Evolutionary conservation across 2,113 vertebrate genomes (phyloP).

Genomic region (Xenopus laevis): DNA sequence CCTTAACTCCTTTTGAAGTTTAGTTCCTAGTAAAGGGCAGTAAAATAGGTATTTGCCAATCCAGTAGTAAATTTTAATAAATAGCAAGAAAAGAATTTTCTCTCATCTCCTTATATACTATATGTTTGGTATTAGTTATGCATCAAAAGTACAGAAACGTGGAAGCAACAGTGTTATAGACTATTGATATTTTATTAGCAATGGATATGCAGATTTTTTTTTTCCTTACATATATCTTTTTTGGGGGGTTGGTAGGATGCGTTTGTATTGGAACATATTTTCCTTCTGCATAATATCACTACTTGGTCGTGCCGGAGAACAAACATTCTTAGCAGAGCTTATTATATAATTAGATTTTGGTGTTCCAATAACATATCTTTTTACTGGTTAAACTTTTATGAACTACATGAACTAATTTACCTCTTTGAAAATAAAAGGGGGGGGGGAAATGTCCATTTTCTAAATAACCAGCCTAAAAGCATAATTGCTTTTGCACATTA

Average conservation of each 20-base stretch:
- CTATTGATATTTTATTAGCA: no score
- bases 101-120: no score
- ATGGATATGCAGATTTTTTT: no score
- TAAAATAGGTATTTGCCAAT: no score
- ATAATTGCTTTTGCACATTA: conserved; percentile 50
- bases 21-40: no score
- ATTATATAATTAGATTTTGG: conserved; percentile 29
- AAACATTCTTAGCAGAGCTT: conserved; percentile 13
- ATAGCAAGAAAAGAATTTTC: no score
- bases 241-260: neutral
- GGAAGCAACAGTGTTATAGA: no score
- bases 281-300: neutral
- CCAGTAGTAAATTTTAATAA: no score
- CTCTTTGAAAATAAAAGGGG: conserved; percentile 14
- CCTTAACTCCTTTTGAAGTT: no score
- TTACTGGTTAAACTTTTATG: conserved; percentile 42
- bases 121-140: neutral
- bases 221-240: no score
- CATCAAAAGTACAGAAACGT: neutral
- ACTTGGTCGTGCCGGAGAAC: neutral
- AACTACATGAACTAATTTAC: conserved; percentile 44
- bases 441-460: conserved; percentile 30
- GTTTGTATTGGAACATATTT: neutral
- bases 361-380: conserved; percentile 26
- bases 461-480: conserved; percentile 47